Evolutionary conservation across 2,888 invertebrate species (phyloP).

Genomic region (Cephus spinipes): DNA sequence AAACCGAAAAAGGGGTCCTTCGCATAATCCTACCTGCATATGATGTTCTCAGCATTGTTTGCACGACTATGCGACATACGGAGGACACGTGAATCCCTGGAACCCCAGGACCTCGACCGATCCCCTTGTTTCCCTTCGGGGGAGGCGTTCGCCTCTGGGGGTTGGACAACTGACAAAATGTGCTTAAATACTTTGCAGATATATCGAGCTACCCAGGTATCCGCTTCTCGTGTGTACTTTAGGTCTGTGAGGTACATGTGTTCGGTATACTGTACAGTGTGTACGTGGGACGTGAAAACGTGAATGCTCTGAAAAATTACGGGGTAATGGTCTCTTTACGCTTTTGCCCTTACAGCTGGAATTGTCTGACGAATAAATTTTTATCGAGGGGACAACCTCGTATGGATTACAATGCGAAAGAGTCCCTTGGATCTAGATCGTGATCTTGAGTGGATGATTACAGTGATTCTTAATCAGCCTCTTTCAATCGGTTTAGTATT

Average conservation of each 20-base stretch:
- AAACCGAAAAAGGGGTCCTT: conserved; percentile 57
- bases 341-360: background rate
- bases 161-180: conserved; percentile 30
- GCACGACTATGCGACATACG: conserved; percentile 52
- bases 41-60: conserved; percentile 62
- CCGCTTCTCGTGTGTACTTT: background rate
- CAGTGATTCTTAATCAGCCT: background rate
- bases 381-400: background rate
- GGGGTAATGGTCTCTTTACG: background rate
- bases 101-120: background rate
- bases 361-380: background rate
- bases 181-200: conserved; percentile 40
- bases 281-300: background rate
- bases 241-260: background rate
- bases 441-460: background rate
- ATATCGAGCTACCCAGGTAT: background rate
- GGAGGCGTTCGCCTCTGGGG: background rate
- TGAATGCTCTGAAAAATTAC: background rate
- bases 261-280: background rate
- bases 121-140: conserved; percentile 10
- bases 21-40: conserved; percentile 66
- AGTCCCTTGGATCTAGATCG: background rate
- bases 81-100: conserved; percentile 14
- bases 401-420: background rate
- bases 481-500: background rate